Percentiles rank a stretch among this genome's conserved stretches.
Evolutionary conservation across 2,888 invertebrate genomes (phyloP).

Genomic region (Mesorhabditis belari): DNA sequence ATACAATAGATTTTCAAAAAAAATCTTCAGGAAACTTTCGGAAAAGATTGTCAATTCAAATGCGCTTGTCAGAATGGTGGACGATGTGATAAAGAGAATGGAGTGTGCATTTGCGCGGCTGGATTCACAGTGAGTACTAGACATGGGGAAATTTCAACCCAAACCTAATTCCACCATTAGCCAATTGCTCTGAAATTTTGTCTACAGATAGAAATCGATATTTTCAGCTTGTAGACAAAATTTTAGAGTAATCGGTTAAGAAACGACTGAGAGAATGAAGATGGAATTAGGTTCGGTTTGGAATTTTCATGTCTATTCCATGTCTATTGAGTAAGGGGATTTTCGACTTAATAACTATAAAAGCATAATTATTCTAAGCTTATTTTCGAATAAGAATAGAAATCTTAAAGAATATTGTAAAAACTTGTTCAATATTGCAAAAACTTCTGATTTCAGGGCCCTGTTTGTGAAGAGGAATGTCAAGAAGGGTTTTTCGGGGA

Average conservation of each 20-base stretch:
- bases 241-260: too few species aligned
- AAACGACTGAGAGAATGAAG: too few species aligned
- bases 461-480: constrained; percentile 37
- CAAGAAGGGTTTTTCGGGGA: constrained; percentile 28
- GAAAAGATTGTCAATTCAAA: constrained; percentile 36
- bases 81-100: constrained; percentile 56
- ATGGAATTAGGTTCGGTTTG: too few species aligned
- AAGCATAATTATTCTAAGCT: too few species aligned
- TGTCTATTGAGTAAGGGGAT: not conserved
- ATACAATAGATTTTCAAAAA: not conserved
- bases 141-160: too few species aligned
- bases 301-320: not conserved
- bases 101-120: constrained; percentile 57
- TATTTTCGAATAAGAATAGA: not conserved
- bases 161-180: too few species aligned
- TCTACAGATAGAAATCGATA: not conserved
- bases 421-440: not conserved
- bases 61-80: constrained; percentile 55
- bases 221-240: constrained; percentile 1
- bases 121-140: constrained; percentile 50
- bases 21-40: constrained; percentile 25
- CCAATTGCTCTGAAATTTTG: too few species aligned
- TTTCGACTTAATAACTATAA: too few species aligned
- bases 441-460: constrained; percentile 19
- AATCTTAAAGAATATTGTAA: not conserved